Percentiles rank a stretch among this genome's conserved stretches.
Conservation (phyloP, 2,888 invertebrate genomes). For the Nomada ruficornis region DNA sequence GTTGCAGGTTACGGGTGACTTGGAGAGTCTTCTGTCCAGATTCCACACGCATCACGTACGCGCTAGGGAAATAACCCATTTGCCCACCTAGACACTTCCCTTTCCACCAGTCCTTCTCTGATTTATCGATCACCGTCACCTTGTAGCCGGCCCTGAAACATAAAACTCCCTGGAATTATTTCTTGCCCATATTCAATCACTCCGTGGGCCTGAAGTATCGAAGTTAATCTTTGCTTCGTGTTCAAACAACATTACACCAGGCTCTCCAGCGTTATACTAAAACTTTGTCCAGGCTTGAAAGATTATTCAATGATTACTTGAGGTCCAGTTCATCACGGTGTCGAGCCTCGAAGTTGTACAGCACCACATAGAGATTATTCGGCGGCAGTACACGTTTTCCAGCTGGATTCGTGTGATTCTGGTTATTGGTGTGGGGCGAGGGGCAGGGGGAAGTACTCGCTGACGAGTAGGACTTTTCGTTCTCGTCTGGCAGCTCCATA, state of each 20-base stretch:
- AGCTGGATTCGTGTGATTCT: constrained; percentile 79
- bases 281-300: no score
- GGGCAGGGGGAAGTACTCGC: constrained; percentile 97
- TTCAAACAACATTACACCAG: no score
- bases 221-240: no score
- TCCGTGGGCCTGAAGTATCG: neutral
- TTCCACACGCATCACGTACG: constrained; percentile 95
- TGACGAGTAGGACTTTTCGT: constrained; percentile 95
- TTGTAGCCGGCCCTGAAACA: constrained; percentile 84
- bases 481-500: constrained; percentile 95
- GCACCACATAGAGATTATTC: constrained; percentile 96
- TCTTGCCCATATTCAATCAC: neutral
- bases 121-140: constrained; percentile 96
- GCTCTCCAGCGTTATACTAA: no score
- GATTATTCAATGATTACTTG: constrained; percentile 86
- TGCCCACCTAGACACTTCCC: constrained; percentile 95
- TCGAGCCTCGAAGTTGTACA: constrained; percentile 97
- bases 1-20: constrained; percentile 93
- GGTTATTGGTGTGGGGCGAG: constrained; percentile 88
- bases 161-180: neutral
- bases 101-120: constrained; percentile 99
- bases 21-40: constrained; percentile 96
- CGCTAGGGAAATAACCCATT: constrained; percentile 97
- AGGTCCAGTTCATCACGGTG: constrained; percentile 97
- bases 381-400: constrained; percentile 88